These are phyloP conservation scores for Sebastes taczanowskii DNA, from an alignment of 2,797 vertebrate species.

Conservation along the genomic window DNA sequence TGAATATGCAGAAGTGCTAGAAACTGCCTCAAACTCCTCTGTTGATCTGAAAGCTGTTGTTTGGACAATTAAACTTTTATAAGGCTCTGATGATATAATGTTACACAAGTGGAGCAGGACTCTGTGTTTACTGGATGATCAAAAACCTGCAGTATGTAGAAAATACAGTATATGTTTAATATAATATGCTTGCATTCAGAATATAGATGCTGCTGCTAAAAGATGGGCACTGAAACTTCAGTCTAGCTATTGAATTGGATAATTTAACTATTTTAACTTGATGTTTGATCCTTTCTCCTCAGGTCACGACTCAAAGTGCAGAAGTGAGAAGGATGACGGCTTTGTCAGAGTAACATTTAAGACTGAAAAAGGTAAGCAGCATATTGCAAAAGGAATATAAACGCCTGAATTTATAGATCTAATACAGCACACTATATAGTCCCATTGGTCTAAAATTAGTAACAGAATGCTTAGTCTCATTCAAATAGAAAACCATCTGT, in stretches of 20 bases:
- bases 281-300: slow-evolving; percentile 37
- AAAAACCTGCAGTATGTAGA: not conserved
- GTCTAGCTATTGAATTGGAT: not conserved
- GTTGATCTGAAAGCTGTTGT: not conserved
- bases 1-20: not conserved
- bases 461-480: not conserved
- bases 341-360: slow-evolving; percentile 95
- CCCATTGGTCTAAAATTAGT: not conserved
- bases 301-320: slow-evolving; percentile 88
- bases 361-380: slow-evolving; percentile 89
- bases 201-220: not conserved
- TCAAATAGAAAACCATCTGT: not conserved
- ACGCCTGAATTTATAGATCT: not conserved
- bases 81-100: not conserved
- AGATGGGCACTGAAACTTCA: not conserved
- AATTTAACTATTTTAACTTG: not conserved
- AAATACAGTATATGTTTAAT: not conserved
- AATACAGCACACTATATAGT: not conserved
- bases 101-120: not conserved
- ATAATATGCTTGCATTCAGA: not conserved
- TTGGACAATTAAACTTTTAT: not conserved
- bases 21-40: not conserved
- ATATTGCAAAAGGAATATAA: not conserved
- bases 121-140: not conserved
- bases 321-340: slow-evolving; percentile 88